Percentiles rank a stretch among this genome's conserved stretches.
Evolutionary conservation across 2,888 invertebrate genomes (phyloP).

Genomic region (Enoplolaimus lenunculus): DNA sequence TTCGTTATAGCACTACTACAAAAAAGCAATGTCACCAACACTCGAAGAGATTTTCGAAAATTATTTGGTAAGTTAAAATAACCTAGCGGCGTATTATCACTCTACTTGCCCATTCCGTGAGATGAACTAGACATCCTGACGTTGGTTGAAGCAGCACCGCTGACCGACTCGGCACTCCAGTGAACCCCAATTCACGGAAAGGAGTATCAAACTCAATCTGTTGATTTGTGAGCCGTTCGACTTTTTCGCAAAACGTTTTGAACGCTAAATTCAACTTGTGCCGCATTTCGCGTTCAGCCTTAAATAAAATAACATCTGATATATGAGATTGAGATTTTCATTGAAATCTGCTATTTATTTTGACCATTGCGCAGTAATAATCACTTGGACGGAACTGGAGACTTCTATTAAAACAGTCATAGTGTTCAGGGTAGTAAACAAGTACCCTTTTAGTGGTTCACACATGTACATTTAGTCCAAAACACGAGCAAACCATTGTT

Average conservation of each 20-base stretch:
- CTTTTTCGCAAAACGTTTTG: conserved; percentile 93
- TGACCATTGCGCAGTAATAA: too few relatives aligned
- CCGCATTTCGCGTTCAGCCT: conserved; percentile 80
- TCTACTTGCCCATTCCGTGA: conserved; percentile 72
- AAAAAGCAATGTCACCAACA: neutral
- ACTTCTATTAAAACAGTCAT: too few relatives aligned
- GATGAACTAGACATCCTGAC: conserved; percentile 86
- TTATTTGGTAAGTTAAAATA: conserved; percentile 20
- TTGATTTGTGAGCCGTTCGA: conserved; percentile 83
- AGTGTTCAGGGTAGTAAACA: too few relatives aligned
- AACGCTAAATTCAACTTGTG: conserved; percentile 94
- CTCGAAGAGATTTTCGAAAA: conserved; percentile 15
- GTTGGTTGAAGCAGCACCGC: conserved; percentile 65
- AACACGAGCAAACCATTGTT: too few relatives aligned
- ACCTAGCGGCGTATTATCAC: too few relatives aligned
- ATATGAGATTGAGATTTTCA: too few relatives aligned
- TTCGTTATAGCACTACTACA: neutral
- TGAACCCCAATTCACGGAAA: conserved; percentile 91
- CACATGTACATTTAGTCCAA: too few relatives aligned
- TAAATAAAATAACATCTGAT: too few relatives aligned
- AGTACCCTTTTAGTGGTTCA: too few relatives aligned
- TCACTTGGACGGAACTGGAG: too few relatives aligned
- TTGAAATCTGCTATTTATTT: too few relatives aligned
- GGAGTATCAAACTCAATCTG: conserved; percentile 97
- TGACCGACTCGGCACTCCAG: conserved; percentile 87